Percentiles rank a stretch among this genome's conserved stretches.
phyloP scores from a whole-genome alignment of 2,113 vertebrate genomes.

The Odontesthes bonariensis region DNA sequence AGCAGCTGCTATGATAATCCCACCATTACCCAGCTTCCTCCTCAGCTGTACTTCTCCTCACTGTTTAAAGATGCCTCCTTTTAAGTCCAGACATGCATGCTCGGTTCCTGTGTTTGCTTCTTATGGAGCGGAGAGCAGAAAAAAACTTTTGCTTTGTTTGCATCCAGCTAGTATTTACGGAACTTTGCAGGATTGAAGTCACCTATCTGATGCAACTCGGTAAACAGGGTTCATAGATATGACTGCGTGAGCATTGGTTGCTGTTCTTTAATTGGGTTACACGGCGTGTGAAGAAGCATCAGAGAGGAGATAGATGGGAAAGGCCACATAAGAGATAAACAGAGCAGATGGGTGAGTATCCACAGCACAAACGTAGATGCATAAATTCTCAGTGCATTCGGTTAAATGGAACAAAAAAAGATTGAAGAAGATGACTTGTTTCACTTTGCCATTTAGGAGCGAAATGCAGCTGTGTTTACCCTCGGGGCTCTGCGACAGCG shows the following conservation, averaged over 20 bases:
- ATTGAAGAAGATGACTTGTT: slow-evolving; percentile 23
- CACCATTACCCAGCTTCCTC: slow-evolving; percentile 61
- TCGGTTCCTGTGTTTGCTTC: slow-evolving; percentile 32
- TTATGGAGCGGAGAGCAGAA: slow-evolving; percentile 23
- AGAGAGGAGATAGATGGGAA: slow-evolving; percentile 34
- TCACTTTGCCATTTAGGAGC: slow-evolving; percentile 35
- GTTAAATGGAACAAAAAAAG: not conserved
- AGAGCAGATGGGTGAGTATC: slow-evolving; percentile 45
- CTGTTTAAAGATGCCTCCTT: slow-evolving; percentile 57
- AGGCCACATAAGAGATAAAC: slow-evolving; percentile 25
- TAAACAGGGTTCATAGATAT: slow-evolving; percentile 73
- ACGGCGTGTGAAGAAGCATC: slow-evolving; percentile 23
- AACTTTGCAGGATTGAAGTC: slow-evolving; percentile 42
- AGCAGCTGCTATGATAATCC: slow-evolving; percentile 58
- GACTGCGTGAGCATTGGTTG: slow-evolving; percentile 37
- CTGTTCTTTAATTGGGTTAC: slow-evolving; percentile 72
- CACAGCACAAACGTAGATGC: slow-evolving; percentile 17
- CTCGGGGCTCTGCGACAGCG: slow-evolving; percentile 11
- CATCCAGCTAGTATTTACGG: slow-evolving; percentile 38
- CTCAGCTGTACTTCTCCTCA: slow-evolving; percentile 18
- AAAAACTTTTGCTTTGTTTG: slow-evolving; percentile 53
- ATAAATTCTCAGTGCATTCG: slow-evolving; percentile 25
- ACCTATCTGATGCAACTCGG: slow-evolving; percentile 52
- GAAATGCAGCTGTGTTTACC: slow-evolving; percentile 17
- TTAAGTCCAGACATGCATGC: slow-evolving; percentile 30